phyloP scores from a whole-genome alignment of 2,113 vertebrate genomes.

The Petaurus breviceps region DNA sequence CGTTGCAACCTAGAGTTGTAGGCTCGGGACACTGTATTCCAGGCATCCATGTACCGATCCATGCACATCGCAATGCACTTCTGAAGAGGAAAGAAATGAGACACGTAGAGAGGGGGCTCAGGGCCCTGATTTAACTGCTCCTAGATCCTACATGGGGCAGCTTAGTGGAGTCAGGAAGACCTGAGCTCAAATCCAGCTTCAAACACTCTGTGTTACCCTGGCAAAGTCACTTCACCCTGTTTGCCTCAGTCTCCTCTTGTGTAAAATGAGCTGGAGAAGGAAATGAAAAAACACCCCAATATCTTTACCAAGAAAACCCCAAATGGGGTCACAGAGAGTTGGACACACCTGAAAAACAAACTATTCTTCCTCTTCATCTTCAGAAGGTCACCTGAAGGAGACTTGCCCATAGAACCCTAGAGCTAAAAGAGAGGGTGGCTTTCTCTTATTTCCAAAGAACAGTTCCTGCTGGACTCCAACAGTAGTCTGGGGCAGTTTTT shows the following conservation, averaged over 20 bases:
- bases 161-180: background rate
- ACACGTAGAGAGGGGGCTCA: background rate
- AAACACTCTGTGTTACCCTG: background rate
- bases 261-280: background rate
- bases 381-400: background rate
- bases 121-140: background rate
- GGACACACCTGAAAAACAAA: background rate
- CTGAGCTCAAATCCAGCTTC: background rate
- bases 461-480: background rate
- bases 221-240: background rate
- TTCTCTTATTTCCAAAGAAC: background rate
- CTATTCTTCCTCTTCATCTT: background rate
- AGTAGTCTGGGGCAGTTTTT: background rate
- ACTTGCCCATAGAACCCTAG: background rate
- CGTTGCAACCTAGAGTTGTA: slow-evolving; percentile 96
- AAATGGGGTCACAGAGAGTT: background rate
- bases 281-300: background rate
- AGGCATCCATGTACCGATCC: slow-evolving; percentile 98
- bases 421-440: background rate
- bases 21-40: slow-evolving; percentile 96
- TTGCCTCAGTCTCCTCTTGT: background rate
- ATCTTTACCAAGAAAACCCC: background rate
- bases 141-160: background rate
- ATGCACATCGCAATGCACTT: slow-evolving; percentile 99
- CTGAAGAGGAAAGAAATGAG: slow-evolving; percentile 77